A percentile compares a stretch with the other conserved stretches of the same genome.
phyloP scores from a whole-genome alignment of 2,113 vertebrate genomes.

The Sylvietta virens region DNA sequence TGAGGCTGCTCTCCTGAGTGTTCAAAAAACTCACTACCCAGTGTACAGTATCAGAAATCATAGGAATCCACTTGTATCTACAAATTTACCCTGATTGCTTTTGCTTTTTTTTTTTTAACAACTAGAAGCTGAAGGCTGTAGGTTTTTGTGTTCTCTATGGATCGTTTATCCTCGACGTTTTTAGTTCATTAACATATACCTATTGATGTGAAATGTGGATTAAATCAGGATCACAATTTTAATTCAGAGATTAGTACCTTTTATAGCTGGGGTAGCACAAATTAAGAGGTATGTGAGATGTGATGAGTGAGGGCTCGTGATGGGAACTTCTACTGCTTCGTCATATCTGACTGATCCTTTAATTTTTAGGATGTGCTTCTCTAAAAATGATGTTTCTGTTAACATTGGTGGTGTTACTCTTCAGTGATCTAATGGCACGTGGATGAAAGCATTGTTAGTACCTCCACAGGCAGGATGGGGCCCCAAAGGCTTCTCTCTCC shows the following conservation, averaged over 20 bases:
- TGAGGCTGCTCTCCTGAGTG: background rate
- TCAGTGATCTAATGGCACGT: background rate
- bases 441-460: background rate
- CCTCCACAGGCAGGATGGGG: background rate
- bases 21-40: background rate
- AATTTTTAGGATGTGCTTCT: background rate
- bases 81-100: background rate
- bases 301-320: background rate
- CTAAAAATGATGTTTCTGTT: background rate
- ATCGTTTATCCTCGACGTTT: background rate
- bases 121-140: background rate
- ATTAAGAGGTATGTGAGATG: background rate
- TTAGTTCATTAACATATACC: background rate
- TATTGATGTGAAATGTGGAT: background rate
- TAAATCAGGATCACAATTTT: background rate
- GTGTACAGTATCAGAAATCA: background rate
- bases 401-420: background rate
- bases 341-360: background rate
- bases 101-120: background rate
- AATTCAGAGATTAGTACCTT: background rate
- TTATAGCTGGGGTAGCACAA: background rate
- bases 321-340: background rate
- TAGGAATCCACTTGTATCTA: background rate
- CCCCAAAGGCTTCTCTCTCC: background rate
- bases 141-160: background rate